phyloP scores from a whole-genome alignment of 2,888 invertebrate genomes.

The Euzophera pinguis region DNA sequence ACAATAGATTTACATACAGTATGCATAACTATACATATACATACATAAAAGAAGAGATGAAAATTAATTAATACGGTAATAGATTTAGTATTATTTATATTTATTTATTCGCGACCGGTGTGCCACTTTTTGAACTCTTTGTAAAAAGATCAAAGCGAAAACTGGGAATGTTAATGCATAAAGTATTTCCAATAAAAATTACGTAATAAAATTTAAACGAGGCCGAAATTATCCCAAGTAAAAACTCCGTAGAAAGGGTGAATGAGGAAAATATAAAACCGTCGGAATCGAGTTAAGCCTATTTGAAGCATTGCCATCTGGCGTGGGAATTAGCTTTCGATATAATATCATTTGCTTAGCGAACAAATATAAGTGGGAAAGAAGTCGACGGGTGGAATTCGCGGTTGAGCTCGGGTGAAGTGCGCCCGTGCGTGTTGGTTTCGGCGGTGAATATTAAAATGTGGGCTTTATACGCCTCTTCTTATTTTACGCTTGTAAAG shows the following conservation, averaged over 20 bases:
- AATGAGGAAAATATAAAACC: slow-evolving; percentile 12
- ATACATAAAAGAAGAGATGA: too few species aligned
- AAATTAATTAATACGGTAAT: too few species aligned
- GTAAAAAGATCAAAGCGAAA: background rate
- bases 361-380: slow-evolving; percentile 42
- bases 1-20: too few species aligned
- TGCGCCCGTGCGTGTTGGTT: slow-evolving; percentile 20
- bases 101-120: too few species aligned
- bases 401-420: slow-evolving; percentile 27
- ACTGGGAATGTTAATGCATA: background rate
- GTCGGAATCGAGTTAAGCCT: slow-evolving; percentile 17
- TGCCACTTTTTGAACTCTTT: too few species aligned
- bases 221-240: background rate
- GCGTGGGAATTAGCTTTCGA: slow-evolving; percentile 48
- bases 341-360: slow-evolving; percentile 53
- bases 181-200: slow-evolving; percentile 9
- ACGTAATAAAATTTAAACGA: background rate
- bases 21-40: too few species aligned
- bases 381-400: slow-evolving; percentile 37
- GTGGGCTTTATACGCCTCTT: background rate
- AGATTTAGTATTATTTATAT: too few species aligned
- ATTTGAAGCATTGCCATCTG: slow-evolving; percentile 33
- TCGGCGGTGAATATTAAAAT: slow-evolving; percentile 4
- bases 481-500: background rate
- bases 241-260: slow-evolving; percentile 6